phyloP scores from a whole-genome alignment of 2,888 invertebrate genomes.

The Ornithoptera alexandrae region DNA sequence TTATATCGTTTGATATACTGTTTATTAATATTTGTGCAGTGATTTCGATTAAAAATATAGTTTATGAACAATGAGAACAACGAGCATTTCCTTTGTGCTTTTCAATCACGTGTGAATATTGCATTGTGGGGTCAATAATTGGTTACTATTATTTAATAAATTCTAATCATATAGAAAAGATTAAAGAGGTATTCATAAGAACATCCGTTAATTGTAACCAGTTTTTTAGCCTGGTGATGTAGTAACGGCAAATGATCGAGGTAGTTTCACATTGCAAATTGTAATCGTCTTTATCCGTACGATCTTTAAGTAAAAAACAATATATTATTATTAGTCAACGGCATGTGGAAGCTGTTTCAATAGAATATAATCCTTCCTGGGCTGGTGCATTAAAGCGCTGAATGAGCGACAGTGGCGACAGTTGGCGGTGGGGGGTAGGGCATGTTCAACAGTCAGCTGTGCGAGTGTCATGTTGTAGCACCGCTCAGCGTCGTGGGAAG shows the following conservation, averaged over 20 bases:
- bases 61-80: slow-evolving; percentile 14
- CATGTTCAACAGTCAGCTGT: slow-evolving; percentile 75
- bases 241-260: slow-evolving; percentile 1
- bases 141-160: slow-evolving; percentile 55
- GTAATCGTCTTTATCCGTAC: slow-evolving; percentile 4
- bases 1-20: background rate
- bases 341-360: slow-evolving; percentile 18
- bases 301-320: background rate
- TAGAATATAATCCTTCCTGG: slow-evolving; percentile 9
- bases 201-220: slow-evolving; percentile 22
- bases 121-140: slow-evolving; percentile 78
- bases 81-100: slow-evolving; percentile 51
- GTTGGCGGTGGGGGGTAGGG: slow-evolving; percentile 46
- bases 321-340: slow-evolving; percentile 2
- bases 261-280: slow-evolving; percentile 7
- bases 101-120: slow-evolving; percentile 73
- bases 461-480: slow-evolving; percentile 68
- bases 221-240: slow-evolving; percentile 16
- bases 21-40: background rate
- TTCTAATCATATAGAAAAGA: slow-evolving; percentile 35
- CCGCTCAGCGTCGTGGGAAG: slow-evolving; percentile 63
- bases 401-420: slow-evolving; percentile 50
- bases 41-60: background rate
- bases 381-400: slow-evolving; percentile 19
- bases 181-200: slow-evolving; percentile 29